These are phyloP conservation scores for Tetrapedia diversipes DNA, from an alignment of 2,888 invertebrate genomes.

Conservation along the genomic window DNA sequence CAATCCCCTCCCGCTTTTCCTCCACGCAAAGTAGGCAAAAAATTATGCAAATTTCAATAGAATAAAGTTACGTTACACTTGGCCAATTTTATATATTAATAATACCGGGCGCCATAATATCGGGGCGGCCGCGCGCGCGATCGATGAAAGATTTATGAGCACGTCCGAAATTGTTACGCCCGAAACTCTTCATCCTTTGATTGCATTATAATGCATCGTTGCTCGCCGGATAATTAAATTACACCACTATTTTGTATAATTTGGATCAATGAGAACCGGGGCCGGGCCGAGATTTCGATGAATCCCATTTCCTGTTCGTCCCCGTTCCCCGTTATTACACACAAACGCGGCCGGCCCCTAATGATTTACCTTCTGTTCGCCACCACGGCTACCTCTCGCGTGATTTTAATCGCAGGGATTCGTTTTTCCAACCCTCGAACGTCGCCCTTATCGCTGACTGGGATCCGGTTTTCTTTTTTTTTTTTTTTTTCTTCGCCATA, in stretches of 20 bases:
- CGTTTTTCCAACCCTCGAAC: no score
- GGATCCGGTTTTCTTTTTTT: neutral
- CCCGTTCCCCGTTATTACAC: slow-evolving; percentile 1
- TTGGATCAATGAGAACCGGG: slow-evolving; percentile 57
- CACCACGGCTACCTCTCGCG: no score
- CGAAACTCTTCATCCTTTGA: slow-evolving; percentile 67
- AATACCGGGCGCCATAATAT: slow-evolving; percentile 43
- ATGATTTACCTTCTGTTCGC: slow-evolving; percentile 49
- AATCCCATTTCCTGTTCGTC: slow-evolving; percentile 48
- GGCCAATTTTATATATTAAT: slow-evolving; percentile 49
- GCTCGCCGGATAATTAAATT: slow-evolving; percentile 65
- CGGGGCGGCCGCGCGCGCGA: slow-evolving; percentile 31
- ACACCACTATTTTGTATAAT: slow-evolving; percentile 65
- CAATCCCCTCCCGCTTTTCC: no score
- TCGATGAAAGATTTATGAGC: slow-evolving; percentile 62
- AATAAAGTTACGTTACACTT: slow-evolving; percentile 38
- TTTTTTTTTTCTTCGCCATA: neutral
- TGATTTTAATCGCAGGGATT: slow-evolving; percentile 37
- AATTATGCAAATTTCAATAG: slow-evolving; percentile 30
- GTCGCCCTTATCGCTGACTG: no score
- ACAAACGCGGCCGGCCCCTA: slow-evolving; percentile 24
- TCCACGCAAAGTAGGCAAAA: slow-evolving; percentile 10
- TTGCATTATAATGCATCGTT: slow-evolving; percentile 67
- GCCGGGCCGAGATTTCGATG: slow-evolving; percentile 39
- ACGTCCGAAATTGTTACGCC: slow-evolving; percentile 49